These are phyloP conservation scores for Gulo gulo DNA, from an alignment of 2,113 vertebrate species.

Conservation along the genomic window DNA sequence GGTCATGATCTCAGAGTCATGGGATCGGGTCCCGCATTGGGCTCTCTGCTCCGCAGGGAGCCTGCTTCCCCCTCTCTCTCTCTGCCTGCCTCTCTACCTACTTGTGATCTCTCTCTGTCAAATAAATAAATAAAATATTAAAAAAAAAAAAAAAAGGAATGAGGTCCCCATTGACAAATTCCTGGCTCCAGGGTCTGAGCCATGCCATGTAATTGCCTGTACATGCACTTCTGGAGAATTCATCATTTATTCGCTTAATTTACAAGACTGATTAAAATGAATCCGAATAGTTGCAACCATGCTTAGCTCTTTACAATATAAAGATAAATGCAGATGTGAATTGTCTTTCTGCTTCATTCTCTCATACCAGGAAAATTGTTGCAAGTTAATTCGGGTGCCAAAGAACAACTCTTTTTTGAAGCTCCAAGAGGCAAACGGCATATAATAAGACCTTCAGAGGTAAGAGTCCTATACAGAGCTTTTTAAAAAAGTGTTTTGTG, in stretches of 20 bases:
- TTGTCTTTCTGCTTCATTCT: constrained; percentile 51
- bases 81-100: too few relatives aligned
- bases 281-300: not conserved
- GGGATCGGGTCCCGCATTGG: too few relatives aligned
- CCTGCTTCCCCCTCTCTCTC: too few relatives aligned
- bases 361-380: constrained; percentile 91
- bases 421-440: constrained; percentile 94
- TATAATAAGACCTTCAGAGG: constrained; percentile 89
- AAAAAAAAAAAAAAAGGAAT: not conserved
- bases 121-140: too few relatives aligned
- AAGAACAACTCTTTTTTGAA: constrained; percentile 98
- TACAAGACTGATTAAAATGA: constrained; percentile 24
- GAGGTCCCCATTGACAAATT: not conserved
- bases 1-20: too few relatives aligned
- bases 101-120: too few relatives aligned
- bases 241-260: not conserved
- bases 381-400: constrained; percentile 97
- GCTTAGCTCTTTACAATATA: constrained; percentile 16
- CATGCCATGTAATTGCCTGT: not conserved
- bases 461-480: constrained; percentile 65
- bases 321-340: constrained; percentile 45
- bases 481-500: not conserved
- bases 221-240: not conserved
- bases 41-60: too few relatives aligned
- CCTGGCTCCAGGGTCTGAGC: not conserved